Conservation (phyloP, 2,113 vertebrate species). For the Hymenochirus boettgeri region DNA sequence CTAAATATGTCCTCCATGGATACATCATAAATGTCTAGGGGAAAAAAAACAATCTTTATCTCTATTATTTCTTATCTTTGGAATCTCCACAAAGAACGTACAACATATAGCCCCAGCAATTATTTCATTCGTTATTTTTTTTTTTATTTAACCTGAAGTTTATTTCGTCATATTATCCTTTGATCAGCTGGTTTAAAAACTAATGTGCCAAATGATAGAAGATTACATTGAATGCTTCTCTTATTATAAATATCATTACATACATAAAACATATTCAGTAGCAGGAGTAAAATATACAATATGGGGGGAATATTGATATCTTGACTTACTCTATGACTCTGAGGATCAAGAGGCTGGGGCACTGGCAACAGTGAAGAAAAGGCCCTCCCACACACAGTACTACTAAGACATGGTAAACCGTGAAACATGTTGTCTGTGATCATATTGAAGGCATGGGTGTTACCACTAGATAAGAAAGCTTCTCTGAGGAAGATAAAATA, state of each 20-base stretch:
- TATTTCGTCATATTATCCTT: too few relatives aligned
- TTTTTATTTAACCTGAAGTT: too few relatives aligned
- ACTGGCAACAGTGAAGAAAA: slow-evolving; percentile 56
- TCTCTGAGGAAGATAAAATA: slow-evolving; percentile 47
- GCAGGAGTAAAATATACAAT: too few relatives aligned
- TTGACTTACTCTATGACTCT: slow-evolving; percentile 52
- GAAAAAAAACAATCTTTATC: slow-evolving; percentile 35
- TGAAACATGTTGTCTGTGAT: slow-evolving; percentile 58
- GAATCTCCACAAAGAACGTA: too few relatives aligned
- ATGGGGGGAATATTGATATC: too few relatives aligned
- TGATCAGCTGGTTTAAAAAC: too few relatives aligned
- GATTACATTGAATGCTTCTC: too few relatives aligned
- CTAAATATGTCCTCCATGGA: slow-evolving; percentile 68
- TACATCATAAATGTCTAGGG: slow-evolving; percentile 58
- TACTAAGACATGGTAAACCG: slow-evolving; percentile 53
- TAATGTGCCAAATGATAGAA: too few relatives aligned
- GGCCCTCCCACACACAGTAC: slow-evolving; percentile 40
- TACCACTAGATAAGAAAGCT: slow-evolving; percentile 61
- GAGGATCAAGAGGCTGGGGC: slow-evolving; percentile 56
- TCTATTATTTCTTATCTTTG: not conserved
- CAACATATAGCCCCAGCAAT: too few relatives aligned
- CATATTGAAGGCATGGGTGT: slow-evolving; percentile 55
- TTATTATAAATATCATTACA: too few relatives aligned
- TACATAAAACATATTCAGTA: too few relatives aligned
- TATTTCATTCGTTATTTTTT: too few relatives aligned